Evolutionary conservation across 2,888 invertebrate species (phyloP).

Genomic region (Amiota communis): DNA sequence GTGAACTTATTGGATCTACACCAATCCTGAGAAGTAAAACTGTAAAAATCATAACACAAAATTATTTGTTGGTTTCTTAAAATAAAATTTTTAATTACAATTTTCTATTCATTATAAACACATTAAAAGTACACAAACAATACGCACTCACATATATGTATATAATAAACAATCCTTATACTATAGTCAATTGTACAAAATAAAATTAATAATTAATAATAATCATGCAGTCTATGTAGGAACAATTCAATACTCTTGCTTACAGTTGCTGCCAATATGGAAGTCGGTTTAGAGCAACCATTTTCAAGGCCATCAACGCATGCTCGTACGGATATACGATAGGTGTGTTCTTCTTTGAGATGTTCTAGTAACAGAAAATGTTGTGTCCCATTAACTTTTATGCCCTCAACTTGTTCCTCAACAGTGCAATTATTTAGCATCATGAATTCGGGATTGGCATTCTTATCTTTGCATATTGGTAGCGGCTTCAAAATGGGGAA

Average conservation of each 20-base stretch:
- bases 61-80: no score
- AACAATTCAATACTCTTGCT: slow-evolving; percentile 44
- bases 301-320: slow-evolving; percentile 60
- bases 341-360: slow-evolving; percentile 51
- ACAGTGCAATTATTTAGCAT: slow-evolving; percentile 55
- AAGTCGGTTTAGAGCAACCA: slow-evolving; percentile 63
- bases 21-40: no score
- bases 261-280: slow-evolving; percentile 49
- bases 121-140: neutral
- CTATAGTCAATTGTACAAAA: neutral
- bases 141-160: neutral
- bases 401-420: slow-evolving; percentile 48
- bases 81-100: no score
- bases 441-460: slow-evolving; percentile 47
- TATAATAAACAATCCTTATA: neutral
- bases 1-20: no score
- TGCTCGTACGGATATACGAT: slow-evolving; percentile 64
- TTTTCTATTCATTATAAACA: slow-evolving; percentile 2
- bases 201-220: neutral
- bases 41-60: no score
- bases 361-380: slow-evolving; percentile 51
- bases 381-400: slow-evolving; percentile 47
- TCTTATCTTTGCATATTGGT: slow-evolving; percentile 46
- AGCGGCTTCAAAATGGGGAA: slow-evolving; percentile 49
- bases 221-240: neutral